Conservation (phyloP, 2,888 invertebrate species). For the Aplocera efformata region DNA sequence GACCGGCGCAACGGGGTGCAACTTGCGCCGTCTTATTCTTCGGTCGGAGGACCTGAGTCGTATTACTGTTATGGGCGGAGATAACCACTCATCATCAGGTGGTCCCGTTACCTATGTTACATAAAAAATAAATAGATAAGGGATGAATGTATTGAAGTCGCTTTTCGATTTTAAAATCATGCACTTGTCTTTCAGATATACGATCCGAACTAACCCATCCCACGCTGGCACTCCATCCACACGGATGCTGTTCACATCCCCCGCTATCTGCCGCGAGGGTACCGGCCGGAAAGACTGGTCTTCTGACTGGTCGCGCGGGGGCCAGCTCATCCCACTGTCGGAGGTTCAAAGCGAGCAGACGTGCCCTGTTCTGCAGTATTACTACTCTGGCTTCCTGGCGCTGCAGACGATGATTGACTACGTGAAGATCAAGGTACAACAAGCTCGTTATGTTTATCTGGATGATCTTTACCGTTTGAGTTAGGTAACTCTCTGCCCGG, state of each 20-base stretch:
- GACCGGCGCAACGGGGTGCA: too few relatives aligned
- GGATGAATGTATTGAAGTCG: too few relatives aligned
- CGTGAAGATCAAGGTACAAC: conserved; percentile 87
- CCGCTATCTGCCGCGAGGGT: conserved; percentile 85
- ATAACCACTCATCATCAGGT: too few relatives aligned
- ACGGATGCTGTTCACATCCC: conserved; percentile 82
- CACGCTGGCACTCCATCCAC: conserved; percentile 83
- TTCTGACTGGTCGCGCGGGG: conserved; percentile 78
- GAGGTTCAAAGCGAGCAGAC: conserved; percentile 85
- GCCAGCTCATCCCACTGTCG: conserved; percentile 64
- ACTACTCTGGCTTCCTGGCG: conserved; percentile 87
- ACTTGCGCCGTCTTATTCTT: too few relatives aligned
- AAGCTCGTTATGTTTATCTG: too few relatives aligned
- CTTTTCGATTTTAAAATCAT: too few relatives aligned
- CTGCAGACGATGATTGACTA: conserved; percentile 86
- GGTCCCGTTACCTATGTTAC: too few relatives aligned
- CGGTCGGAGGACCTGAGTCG: too few relatives aligned
- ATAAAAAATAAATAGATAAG: too few relatives aligned
- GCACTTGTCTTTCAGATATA: conserved; percentile 84
- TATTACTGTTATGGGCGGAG: too few relatives aligned
- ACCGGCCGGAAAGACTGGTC: conserved; percentile 79
- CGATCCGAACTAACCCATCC: conserved; percentile 87
- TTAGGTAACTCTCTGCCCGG: too few relatives aligned
- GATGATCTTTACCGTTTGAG: too few relatives aligned
- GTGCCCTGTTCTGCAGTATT: conserved; percentile 88